These are phyloP conservation scores for Heliconius himera DNA, from an alignment of 1,140 invertebrate genomes.

Conservation along the genomic window DNA sequence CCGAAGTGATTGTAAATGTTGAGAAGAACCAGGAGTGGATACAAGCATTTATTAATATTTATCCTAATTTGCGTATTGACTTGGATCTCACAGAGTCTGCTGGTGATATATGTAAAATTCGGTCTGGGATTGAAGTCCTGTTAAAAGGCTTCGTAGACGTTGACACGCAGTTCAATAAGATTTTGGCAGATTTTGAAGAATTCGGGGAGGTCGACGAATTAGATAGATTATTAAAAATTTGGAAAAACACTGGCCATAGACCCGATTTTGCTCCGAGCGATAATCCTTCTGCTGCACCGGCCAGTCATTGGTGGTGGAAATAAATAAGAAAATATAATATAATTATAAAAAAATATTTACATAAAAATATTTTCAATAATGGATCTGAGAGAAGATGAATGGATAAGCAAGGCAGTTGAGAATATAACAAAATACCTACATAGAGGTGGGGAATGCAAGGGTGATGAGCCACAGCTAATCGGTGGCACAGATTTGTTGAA, in stretches of 20 bases:
- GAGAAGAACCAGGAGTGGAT: conserved; percentile 39
- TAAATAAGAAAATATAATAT: conserved; percentile 3
- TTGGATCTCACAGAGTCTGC: conserved; percentile 39
- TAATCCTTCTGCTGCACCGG: conserved; percentile 9
- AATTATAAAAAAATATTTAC: conserved; percentile 16
- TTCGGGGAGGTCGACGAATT: conserved; percentile 46
- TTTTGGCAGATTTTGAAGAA: conserved; percentile 41
- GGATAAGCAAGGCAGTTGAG: conserved; percentile 41
- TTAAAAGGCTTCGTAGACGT: conserved; percentile 37
- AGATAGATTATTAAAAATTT: conserved; percentile 43
- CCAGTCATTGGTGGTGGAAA: conserved; percentile 47
- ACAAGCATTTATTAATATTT: conserved; percentile 41
- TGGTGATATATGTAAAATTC: conserved; percentile 40
- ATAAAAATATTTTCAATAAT: conserved; percentile 30
- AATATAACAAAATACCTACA: conserved; percentile 47
- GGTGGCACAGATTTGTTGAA: conserved; percentile 47
- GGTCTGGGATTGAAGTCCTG: conserved; percentile 45
- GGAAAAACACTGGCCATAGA: conserved; percentile 44
- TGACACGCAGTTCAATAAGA: conserved; percentile 37
- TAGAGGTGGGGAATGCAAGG: conserved; percentile 45
- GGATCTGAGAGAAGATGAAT: conserved; percentile 42
- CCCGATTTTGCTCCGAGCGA: conserved; percentile 39
- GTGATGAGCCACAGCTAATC: conserved; percentile 45
- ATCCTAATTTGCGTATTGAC: conserved; percentile 43
- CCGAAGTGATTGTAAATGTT: conserved; percentile 30